Evolutionary conservation across 92 coral and sea anemone genomes (phyloP).

Genomic region (Bergia sp.): DNA sequence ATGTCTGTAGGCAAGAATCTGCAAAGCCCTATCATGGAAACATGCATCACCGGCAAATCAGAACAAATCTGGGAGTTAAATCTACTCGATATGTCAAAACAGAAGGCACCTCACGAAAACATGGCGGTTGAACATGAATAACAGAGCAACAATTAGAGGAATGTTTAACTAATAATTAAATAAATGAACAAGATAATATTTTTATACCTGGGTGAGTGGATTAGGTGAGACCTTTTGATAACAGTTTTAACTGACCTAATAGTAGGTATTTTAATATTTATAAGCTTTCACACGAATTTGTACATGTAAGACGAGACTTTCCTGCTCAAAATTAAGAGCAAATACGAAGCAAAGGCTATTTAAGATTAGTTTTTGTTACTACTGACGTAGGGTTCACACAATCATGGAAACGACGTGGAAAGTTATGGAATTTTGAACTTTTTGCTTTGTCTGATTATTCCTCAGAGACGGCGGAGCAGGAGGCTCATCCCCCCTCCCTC

Average conservation of each 20-base stretch:
- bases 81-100: slow-evolving; percentile 66
- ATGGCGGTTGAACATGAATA: slow-evolving; percentile 2
- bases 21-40: slow-evolving; percentile 86
- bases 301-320: too few species aligned
- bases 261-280: not conserved
- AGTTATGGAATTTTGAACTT: too few species aligned
- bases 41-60: slow-evolving; percentile 66
- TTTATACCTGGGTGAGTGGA: not conserved
- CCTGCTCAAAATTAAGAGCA: too few species aligned
- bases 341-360: too few species aligned
- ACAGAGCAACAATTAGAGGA: not conserved
- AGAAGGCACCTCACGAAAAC: slow-evolving; percentile 59
- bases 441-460: too few species aligned
- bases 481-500: too few species aligned
- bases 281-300: too few species aligned
- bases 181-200: not conserved
- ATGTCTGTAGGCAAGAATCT: slow-evolving; percentile 75
- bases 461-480: too few species aligned
- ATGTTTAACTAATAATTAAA: too few species aligned
- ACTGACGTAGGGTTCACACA: too few species aligned
- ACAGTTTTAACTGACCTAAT: not conserved
- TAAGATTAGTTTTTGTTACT: too few species aligned
- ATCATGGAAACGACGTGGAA: too few species aligned
- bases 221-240: not conserved
- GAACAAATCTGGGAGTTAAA: slow-evolving; percentile 93